These are phyloP conservation scores for Steatocranus sp. DNA, from an alignment of 2,797 vertebrate species.

Conservation along the genomic window DNA sequence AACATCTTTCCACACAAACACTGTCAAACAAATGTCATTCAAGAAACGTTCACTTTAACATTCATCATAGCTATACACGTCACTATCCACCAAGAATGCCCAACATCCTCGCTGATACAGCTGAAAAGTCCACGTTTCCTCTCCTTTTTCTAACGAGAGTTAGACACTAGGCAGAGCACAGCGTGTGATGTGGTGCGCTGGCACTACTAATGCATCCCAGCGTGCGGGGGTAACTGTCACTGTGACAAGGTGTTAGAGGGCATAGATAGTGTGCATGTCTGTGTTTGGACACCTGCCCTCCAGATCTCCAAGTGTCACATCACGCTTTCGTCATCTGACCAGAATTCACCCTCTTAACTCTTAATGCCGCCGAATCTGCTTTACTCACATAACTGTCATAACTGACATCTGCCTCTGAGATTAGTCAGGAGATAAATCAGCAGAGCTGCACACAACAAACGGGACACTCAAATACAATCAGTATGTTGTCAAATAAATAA, in stretches of 20 bases:
- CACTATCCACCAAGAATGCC: background rate
- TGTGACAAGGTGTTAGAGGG: background rate
- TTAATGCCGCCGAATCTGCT: conserved; percentile 45
- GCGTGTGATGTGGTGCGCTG: background rate
- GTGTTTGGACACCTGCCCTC: conserved; percentile 3
- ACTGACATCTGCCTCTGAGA: conserved; percentile 38
- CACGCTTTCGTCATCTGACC: conserved; percentile 1
- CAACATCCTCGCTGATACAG: background rate
- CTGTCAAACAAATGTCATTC: background rate
- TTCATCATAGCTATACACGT: background rate
- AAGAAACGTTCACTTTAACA: background rate
- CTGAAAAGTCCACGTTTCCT: background rate
- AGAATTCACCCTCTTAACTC: conserved; percentile 17
- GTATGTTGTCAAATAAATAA: background rate
- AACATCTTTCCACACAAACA: background rate
- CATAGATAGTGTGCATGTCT: background rate
- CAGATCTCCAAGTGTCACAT: conserved; percentile 20
- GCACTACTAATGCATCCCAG: background rate
- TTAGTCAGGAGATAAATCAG: conserved; percentile 24
- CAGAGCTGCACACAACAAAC: background rate
- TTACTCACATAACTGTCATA: conserved; percentile 18
- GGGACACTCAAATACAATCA: background rate
- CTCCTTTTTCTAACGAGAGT: background rate
- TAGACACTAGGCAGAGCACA: background rate
- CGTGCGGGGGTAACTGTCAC: background rate